Evolutionary conservation across 2,888 invertebrate genomes (phyloP).

Genomic region (Boloria selene): DNA sequence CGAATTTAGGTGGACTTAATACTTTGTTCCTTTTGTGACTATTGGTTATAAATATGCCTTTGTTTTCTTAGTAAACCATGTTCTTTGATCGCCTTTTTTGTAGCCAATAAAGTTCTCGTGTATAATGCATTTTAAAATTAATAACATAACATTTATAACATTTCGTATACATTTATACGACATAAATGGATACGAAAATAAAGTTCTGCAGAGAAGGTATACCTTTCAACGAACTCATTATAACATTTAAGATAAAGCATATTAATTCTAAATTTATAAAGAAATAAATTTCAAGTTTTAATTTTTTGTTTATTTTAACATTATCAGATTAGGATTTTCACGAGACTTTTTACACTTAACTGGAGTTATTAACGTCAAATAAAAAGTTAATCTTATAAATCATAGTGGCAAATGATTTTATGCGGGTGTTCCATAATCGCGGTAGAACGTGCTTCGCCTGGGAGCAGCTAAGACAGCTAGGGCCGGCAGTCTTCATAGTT

Average conservation of each 20-base stretch:
- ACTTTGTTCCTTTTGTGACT: not conserved
- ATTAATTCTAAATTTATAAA: not conserved
- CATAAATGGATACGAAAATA: too few species aligned
- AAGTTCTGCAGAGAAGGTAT: too few species aligned
- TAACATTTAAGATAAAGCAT: too few species aligned
- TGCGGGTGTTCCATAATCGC: constrained; percentile 22
- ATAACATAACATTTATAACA: too few species aligned
- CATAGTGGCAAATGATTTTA: constrained; percentile 27
- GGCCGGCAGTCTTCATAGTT: too few species aligned
- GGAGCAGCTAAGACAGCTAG: constrained; percentile 1
- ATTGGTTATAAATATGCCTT: not conserved
- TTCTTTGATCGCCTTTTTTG: too few species aligned
- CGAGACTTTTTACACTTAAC: constrained; percentile 10
- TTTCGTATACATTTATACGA: too few species aligned
- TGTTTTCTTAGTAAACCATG: not conserved
- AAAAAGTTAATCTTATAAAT: constrained; percentile 33
- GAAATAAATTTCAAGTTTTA: not conserved
- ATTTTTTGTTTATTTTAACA: not conserved
- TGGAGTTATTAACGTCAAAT: constrained; percentile 20
- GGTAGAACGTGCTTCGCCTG: constrained; percentile 29
- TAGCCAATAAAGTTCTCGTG: too few species aligned
- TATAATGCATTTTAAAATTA: too few species aligned
- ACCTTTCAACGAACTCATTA: too few species aligned
- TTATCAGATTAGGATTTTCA: not conserved
- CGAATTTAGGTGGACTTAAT: constrained; percentile 5